phyloP scores from a whole-genome alignment of 2,113 vertebrate genomes.

The Micromys minutus region DNA sequence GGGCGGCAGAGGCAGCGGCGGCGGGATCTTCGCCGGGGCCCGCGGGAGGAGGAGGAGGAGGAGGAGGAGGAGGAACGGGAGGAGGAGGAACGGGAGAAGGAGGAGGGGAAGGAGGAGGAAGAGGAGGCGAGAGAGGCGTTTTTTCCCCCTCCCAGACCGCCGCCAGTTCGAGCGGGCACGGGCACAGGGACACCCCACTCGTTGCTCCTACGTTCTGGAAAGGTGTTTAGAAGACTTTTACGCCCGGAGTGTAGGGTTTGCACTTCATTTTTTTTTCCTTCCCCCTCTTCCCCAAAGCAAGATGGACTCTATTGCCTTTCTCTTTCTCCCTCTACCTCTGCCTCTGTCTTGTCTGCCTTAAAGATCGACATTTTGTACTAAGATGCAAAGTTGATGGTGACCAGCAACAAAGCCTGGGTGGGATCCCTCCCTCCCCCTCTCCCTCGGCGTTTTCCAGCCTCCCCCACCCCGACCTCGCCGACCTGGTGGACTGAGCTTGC shows the following conservation, averaged over 20 bases:
- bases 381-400: constrained; percentile 90
- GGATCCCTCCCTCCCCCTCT: constrained; percentile 70
- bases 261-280: constrained; percentile 86
- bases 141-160: constrained; percentile 68
- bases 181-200: constrained; percentile 76
- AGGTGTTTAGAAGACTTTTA: constrained; percentile 90
- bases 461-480: constrained; percentile 77
- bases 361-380: constrained; percentile 95
- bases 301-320: constrained; percentile 95
- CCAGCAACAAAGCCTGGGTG: constrained; percentile 82
- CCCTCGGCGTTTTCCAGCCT: constrained; percentile 80
- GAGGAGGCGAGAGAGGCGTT: constrained; percentile 82
- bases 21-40: constrained; percentile 86
- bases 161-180: constrained; percentile 81
- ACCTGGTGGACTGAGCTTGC: constrained; percentile 81
- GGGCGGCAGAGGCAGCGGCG: constrained; percentile 81
- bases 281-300: constrained; percentile 90
- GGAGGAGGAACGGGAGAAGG: constrained; percentile 82
- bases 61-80: constrained; percentile 32
- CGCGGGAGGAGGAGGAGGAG: constrained; percentile 82
- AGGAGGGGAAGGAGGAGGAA: constrained; percentile 61
- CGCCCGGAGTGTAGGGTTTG: constrained; percentile 89
- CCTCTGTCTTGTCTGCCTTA: constrained; percentile 93
- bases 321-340: constrained; percentile 82
- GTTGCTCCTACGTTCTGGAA: constrained; percentile 75